Evolutionary conservation across 2,113 vertebrate genomes (phyloP), one percentile per base, ranked within the genome.

Genomic region (Pollimyrus isidori): DNA sequence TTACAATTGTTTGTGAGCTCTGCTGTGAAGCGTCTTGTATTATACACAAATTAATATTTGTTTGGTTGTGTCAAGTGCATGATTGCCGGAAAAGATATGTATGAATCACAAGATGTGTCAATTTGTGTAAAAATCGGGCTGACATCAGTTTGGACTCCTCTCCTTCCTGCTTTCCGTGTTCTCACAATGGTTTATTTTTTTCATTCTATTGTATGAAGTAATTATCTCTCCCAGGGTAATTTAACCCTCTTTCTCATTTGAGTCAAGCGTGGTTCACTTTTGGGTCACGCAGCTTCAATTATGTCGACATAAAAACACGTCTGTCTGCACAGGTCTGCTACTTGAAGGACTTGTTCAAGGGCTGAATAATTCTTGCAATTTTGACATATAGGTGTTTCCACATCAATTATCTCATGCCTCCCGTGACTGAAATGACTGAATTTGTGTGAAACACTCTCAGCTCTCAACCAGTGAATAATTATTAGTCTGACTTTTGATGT

Each of bases 231-330:
- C 50, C 23, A 13, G 49, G 23, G 23, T 87, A 87, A 53, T 53
- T 87, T 86, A 49, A 80, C 82, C 82, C 39, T 84, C 82, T 84
- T 84, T 48, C 45, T 84, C 45, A 23, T 45, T 46, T 1, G 73
- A 80, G 73, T 84, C 45, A 84, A 89, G 84, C 42, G 26, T 49
- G 88, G 86, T 90, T 89, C 88, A 87, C 26, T 89, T 21, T 50
- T 30, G 73, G 82, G 91, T 89, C 87, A 86, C 42, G 58, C 90
- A 52, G 45, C 45, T 30, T 53, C 50, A 87, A 11, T 87, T 53
- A 50, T 87, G 48, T 53, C 35, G 35, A 35, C 52, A 84, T 48
- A 80, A 49, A 50, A 48, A 50, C 30, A 83, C n/a, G 85, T 87
- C 26, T 52, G 86, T 26, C 1, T 87, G 85, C 50, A 76, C 46